Evolutionary conservation across 2,113 vertebrate species (phyloP), one percentile per base, ranked within the genome.

Genomic region (Salvelinus sp.): DNA sequence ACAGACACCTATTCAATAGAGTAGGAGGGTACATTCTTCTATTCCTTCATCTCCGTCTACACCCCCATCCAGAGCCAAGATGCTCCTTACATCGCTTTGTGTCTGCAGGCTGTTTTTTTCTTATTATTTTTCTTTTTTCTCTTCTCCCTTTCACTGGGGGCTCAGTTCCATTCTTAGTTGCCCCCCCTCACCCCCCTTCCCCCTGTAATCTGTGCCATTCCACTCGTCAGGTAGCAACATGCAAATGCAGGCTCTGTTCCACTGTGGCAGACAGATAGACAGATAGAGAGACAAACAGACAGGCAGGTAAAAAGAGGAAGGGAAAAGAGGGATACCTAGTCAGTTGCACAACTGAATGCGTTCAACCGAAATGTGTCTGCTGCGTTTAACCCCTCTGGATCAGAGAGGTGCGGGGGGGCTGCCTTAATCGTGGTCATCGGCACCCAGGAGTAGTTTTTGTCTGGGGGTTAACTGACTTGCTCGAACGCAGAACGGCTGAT

Each of bases 31-130:
- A 86, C 89, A 82, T 93, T 88, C 44, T 80, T 83, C 77, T 79
- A 75, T 91, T 88, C 79, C 80, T 93, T 91, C 89, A 90, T 91
- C 90, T 91, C 91, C 90, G 92, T 92, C 92, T 86, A 82, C 84
- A 79, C 75, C 88, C 84, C 88, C 90, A 91, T 85, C 82, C 84
- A 79, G 76, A 89, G 84, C 88, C 91, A 91, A 88, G 87, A 80
- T 90, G 86, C 92, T 90, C 90, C 74, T 78, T 87, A 90, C 91
- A 22, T 69, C 16, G 68, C 83, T 90, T 92, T 86, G 88, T 90
- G 88, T 92, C 91, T 92, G 86, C 82, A 86, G 90, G 89, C 90
- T 88, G 75, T 54, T 67, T 87, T 90, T 72, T 87, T 90, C 86
- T 74, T 64, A 50, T 65, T 54, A 63, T 18, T 47, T 33, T 50